Evolutionary conservation across 2,888 invertebrate species (phyloP).

Genomic region (Carpatolechia fugitivella): DNA sequence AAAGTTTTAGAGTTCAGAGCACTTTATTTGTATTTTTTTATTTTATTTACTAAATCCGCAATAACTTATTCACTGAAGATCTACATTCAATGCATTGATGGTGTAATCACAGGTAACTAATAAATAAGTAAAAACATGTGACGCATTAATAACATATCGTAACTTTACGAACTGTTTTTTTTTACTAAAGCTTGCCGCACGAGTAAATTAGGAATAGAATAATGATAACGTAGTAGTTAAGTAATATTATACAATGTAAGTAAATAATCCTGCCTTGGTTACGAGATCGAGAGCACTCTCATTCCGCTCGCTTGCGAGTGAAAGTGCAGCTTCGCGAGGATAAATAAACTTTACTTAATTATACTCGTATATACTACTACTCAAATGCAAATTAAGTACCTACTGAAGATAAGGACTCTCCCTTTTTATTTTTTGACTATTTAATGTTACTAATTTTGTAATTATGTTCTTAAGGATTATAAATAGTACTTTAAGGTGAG

Average conservation of each 20-base stretch:
- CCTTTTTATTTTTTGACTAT: too few relatives aligned
- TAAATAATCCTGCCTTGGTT: not conserved
- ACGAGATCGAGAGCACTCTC: not conserved
- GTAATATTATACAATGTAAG: not conserved
- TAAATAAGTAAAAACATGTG: too few relatives aligned
- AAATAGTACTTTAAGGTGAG: too few relatives aligned
- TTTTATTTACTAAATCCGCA: too few relatives aligned
- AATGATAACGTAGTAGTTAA: not conserved
- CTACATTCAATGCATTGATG: too few relatives aligned
- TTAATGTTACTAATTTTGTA: too few relatives aligned
- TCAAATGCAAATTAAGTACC: not conserved
- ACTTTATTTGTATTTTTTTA: not conserved
- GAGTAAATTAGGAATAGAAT: not conserved
- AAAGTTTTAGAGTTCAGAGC: slow-evolving; percentile 3
- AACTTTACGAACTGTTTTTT: too few relatives aligned
- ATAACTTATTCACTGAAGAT: too few relatives aligned
- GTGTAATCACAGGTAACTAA: too few relatives aligned
- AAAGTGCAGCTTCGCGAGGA: slow-evolving; percentile 16
- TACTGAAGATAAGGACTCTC: not conserved
- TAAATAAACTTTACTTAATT: not conserved
- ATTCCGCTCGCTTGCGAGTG: slow-evolving; percentile 17
- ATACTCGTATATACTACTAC: not conserved
- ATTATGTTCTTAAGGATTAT: too few relatives aligned
- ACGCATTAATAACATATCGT: too few relatives aligned
- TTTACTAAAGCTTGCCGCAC: too few relatives aligned